Conservation (phyloP, 1,140 invertebrate species). For the Drosophila azteca region DNA sequence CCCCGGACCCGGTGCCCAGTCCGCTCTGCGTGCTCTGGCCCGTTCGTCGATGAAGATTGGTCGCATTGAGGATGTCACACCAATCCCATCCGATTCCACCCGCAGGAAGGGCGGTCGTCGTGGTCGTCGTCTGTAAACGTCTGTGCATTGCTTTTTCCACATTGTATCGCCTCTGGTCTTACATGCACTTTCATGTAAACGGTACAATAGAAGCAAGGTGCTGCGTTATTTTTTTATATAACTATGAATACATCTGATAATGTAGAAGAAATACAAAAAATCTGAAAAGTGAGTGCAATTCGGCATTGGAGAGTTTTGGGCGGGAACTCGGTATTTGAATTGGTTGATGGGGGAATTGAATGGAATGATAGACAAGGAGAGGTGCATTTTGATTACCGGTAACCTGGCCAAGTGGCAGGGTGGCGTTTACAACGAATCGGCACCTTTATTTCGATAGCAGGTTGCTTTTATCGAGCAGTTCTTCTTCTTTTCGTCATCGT, state of each 20-base stretch:
- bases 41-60: constrained; percentile 99
- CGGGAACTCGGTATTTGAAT: background rate
- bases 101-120: constrained; percentile 99
- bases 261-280: constrained; percentile 55
- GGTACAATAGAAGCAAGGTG: constrained; percentile 5
- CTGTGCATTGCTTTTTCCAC: too few species aligned
- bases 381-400: background rate
- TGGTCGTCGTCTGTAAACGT: constrained; percentile 97
- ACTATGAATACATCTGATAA: constrained; percentile 55
- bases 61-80: constrained; percentile 99
- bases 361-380: background rate
- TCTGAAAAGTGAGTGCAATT: constrained; percentile 29
- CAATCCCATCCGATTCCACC: constrained; percentile 99
- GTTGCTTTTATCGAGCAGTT: constrained; percentile 23
- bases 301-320: too few species aligned
- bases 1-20: constrained; percentile 99
- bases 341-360: background rate
- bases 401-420: too few species aligned
- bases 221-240: constrained; percentile 53
- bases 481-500: constrained; percentile 29
- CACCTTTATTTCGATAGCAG: too few species aligned
- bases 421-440: too few species aligned
- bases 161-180: background rate
- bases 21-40: constrained; percentile 97
- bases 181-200: background rate